Percentiles rank a stretch among this genome's conserved stretches.
phyloP scores from a whole-genome alignment of 2,797 vertebrate species.

The Monodelphis domestica region DNA sequence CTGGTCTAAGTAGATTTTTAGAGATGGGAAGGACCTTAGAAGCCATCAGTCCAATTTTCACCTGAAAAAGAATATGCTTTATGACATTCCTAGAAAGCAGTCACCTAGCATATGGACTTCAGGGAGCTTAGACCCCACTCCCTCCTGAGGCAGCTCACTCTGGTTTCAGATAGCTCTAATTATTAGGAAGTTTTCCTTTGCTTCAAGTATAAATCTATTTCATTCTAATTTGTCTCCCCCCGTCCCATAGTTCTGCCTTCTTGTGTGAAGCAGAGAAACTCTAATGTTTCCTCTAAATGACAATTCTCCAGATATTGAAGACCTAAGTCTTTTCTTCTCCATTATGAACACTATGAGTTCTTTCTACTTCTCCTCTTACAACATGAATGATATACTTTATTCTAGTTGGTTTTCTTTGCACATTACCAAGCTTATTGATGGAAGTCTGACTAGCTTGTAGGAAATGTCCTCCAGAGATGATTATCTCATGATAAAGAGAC shows the following conservation, averaged over 20 bases:
- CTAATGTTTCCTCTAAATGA: neutral
- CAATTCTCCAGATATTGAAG: neutral
- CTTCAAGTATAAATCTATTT: neutral
- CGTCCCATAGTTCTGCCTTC: too few relatives aligned
- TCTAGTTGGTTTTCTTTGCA: neutral
- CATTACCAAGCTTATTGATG: neutral
- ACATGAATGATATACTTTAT: neutral
- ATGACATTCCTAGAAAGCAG: neutral
- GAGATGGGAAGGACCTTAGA: too few relatives aligned
- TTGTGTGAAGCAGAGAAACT: neutral
- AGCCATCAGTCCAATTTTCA: too few relatives aligned
- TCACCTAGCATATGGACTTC: neutral
- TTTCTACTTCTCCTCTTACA: neutral
- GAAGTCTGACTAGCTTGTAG: neutral
- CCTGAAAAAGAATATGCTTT: too few relatives aligned
- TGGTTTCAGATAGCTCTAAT: neutral
- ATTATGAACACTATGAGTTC: neutral
- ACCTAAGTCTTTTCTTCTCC: neutral
- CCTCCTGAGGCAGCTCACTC: neutral
- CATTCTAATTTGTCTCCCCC: neutral
- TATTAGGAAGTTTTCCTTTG: neutral
- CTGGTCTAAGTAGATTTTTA: too few relatives aligned
- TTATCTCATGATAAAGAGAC: neutral
- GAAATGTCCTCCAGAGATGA: too few relatives aligned
- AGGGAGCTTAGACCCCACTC: neutral